Conservation (phyloP, 2,888 invertebrate genomes). For the Branchellion lobata region DNA sequence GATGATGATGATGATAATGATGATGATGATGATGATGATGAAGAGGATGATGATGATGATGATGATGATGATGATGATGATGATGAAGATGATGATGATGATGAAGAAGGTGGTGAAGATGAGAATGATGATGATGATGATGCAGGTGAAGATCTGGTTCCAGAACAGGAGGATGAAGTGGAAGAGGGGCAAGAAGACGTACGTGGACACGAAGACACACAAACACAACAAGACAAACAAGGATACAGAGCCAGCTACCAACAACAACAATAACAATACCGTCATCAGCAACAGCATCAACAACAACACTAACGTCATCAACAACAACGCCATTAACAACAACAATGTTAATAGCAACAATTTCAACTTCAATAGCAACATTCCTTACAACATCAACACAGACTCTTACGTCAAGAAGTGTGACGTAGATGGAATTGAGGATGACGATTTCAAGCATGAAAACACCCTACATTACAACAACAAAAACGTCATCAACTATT, state of each 20-base stretch:
- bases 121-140: not conserved
- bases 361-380: no score
- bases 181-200: slow-evolving; percentile 94
- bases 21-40: slow-evolving; percentile 31
- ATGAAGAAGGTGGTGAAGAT: not conserved
- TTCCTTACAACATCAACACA: not conserved
- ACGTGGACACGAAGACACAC: slow-evolving; percentile 58
- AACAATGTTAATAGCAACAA: not conserved
- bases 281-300: not conserved
- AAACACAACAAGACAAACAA: slow-evolving; percentile 38
- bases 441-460: not conserved
- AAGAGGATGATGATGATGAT: not conserved
- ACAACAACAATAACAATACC: no score
- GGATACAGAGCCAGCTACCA: not conserved
- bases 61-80: slow-evolving; percentile 37
- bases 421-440: not conserved
- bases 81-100: slow-evolving; percentile 32
- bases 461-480: not conserved
- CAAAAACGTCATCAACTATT: not conserved
- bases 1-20: slow-evolving; percentile 11
- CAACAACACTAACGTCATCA: no score
- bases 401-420: not conserved
- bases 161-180: slow-evolving; percentile 98
- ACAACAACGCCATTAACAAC: slow-evolving; percentile 1
- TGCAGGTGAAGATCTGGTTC: slow-evolving; percentile 71